Conservation (phyloP, 2,113 vertebrate species). For the Clarias batrachus region DNA sequence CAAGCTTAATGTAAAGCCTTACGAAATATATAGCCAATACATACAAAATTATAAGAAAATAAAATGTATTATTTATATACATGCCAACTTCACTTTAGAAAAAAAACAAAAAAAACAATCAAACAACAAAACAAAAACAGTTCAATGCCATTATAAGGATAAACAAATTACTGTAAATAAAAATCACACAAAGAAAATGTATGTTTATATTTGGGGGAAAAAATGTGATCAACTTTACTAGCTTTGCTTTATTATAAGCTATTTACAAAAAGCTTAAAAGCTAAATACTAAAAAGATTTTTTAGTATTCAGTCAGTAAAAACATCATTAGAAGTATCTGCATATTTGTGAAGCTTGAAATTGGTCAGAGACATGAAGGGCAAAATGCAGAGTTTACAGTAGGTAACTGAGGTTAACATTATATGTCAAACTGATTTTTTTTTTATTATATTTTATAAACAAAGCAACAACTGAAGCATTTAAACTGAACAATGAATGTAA, state of each 20-base stretch:
- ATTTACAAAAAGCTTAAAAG: not conserved
- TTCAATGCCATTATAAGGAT: not conserved
- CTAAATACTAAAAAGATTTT: not conserved
- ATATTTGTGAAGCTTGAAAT: not conserved
- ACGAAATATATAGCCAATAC: not conserved
- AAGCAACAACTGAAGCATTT: not conserved
- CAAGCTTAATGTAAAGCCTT: not conserved
- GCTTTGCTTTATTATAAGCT: not conserved
- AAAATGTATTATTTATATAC: constrained; percentile 12
- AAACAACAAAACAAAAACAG: not conserved
- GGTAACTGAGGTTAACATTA: constrained; percentile 1
- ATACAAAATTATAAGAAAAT: constrained; percentile 21
- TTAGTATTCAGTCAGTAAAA: too few species aligned
- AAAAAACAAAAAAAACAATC: not conserved
- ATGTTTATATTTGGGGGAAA: too few species aligned
- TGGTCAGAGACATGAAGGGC: not conserved
- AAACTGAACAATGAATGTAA: not conserved
- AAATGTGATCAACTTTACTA: too few species aligned
- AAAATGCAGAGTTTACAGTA: not conserved
- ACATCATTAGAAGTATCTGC: not conserved
- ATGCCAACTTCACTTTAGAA: not conserved
- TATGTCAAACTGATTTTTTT: not conserved
- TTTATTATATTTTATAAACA: not conserved
- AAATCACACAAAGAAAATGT: not conserved
- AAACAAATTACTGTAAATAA: not conserved